Evolutionary conservation across 35 echinoderm and acorn worm genomes (phyloP), one percentile per base, ranked within the genome.

Genomic region (Apostichopus parvimensis): DNA sequence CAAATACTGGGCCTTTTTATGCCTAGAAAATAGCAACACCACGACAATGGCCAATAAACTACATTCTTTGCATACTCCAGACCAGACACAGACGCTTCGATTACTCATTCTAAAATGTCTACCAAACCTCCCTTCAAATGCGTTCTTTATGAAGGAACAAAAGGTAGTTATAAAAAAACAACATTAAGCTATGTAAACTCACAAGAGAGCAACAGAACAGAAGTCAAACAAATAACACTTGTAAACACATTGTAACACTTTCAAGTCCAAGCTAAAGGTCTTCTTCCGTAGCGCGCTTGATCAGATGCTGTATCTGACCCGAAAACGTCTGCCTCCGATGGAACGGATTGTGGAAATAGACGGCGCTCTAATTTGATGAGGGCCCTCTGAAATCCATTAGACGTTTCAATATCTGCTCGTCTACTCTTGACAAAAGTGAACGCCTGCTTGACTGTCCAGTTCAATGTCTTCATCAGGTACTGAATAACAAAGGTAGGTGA

Each of bases 401-500:
- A 91, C 28, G 90, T 92, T n/a, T 90, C 73, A 10, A 80, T 86
- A 26, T 90, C 91, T 1, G 94, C 90, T 8, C 83, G 87, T 25
- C 90, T 77, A 56, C 95, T 94, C 20, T 92, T 94, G 14, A 98
- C 89, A 13, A 95, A 85, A 11, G 21, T 54, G 61, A 91, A 92
- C 0, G 96, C 94, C 12, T 95, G 90, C 86, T 95, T 93, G 9
- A 98, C 56, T 17, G 59, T 94, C 94, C 95, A 95, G 11, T 81
- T 79, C 14, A 78, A 75, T 11, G 72, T 77, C 59, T 95, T 95
- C 92, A 98, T 95, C 17, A 98, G 73, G 62, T 98, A 98, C 87
- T 98, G 96, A 52, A 91, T 95, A 1, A 92, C 91, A 34, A 94
- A 88, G 9, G 94, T 95, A 1, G 94, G 94, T 8, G 94, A 93